These are phyloP conservation scores for Leptinotarsa rubiginosa DNA, from an alignment of 2,888 invertebrate species.

Conservation along the genomic window DNA sequence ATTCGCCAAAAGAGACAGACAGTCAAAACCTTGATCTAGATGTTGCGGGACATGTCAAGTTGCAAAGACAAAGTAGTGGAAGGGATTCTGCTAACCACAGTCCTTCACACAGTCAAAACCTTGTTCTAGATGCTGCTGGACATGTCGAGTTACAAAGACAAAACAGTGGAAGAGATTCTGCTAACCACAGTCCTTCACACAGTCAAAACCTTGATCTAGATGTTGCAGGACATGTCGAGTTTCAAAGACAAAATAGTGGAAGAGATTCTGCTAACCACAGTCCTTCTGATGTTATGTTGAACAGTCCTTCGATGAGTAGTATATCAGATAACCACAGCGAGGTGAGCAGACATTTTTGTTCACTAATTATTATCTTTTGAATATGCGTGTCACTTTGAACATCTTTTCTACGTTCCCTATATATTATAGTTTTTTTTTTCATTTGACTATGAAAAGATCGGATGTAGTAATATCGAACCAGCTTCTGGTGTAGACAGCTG, in stretches of 20 bases:
- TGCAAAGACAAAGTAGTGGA: conserved; percentile 63
- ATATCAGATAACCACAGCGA: conserved; percentile 79
- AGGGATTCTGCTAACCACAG: conserved; percentile 84
- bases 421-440: too few species aligned
- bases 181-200: conserved; percentile 81
- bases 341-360: conserved; percentile 50
- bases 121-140: conserved; percentile 16
- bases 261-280: conserved; percentile 84
- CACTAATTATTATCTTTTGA: too few species aligned
- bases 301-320: conserved; percentile 76
- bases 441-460: too few species aligned
- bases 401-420: too few species aligned
- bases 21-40: conserved; percentile 28
- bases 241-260: conserved; percentile 63
- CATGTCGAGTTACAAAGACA: conserved; percentile 56
- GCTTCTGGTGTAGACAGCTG: too few species aligned
- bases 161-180: conserved; percentile 73
- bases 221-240: background rate
- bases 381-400: too few species aligned
- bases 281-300: conserved; percentile 77
- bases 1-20: conserved; percentile 28
- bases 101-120: conserved; percentile 72
- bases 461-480: too few species aligned
- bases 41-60: background rate
- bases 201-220: conserved; percentile 18